phyloP scores from a whole-genome alignment of 2,113 vertebrate genomes.

The Leucopsar rothschildi region DNA sequence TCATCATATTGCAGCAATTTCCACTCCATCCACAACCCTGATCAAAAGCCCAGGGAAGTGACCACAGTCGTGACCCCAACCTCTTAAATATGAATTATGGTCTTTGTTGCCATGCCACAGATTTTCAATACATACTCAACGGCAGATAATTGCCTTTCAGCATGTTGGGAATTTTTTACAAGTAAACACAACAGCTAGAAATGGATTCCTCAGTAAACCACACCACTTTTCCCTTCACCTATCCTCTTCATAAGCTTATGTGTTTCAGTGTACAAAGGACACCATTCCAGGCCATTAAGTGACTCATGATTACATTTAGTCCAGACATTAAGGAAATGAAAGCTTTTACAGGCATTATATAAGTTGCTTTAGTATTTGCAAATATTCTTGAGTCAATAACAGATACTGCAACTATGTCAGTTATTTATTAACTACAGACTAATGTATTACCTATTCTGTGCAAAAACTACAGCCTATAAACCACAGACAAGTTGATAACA shows the following conservation, averaged over 20 bases:
- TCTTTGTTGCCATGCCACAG: background rate
- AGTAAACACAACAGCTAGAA: background rate
- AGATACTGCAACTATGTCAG: background rate
- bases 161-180: background rate
- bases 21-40: background rate
- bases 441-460: background rate
- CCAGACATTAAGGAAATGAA: background rate
- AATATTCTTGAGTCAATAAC: background rate
- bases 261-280: background rate
- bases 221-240: background rate
- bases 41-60: background rate
- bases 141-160: constrained; percentile 4
- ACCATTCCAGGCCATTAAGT: background rate
- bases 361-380: background rate
- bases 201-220: background rate
- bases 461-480: background rate
- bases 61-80: background rate
- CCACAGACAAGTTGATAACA: background rate
- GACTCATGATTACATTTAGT: background rate
- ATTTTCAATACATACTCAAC: background rate
- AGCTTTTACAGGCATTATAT: background rate
- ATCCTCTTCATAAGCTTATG: background rate
- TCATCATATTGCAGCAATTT: background rate
- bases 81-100: background rate
- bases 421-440: background rate